Percentiles rank a stretch among this genome's conserved stretches.
phyloP scores from a whole-genome alignment of 2,888 invertebrate species.

The Drosophila mimica region DNA sequence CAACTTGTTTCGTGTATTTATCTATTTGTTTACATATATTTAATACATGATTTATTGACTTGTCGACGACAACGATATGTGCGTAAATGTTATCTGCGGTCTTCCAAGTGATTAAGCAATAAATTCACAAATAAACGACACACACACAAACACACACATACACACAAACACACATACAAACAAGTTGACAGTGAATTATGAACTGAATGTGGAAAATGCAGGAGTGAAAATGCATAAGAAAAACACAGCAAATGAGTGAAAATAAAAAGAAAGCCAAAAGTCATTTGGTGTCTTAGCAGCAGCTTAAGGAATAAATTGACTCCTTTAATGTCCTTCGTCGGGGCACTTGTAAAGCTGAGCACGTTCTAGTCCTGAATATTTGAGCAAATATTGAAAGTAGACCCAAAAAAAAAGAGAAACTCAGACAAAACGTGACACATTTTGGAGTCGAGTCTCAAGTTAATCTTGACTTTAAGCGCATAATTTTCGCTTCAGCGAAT shows the following conservation, averaged over 20 bases:
- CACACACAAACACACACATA: neutral
- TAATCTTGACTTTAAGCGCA: slow-evolving; percentile 45
- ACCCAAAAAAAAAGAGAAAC: neutral
- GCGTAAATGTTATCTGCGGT: slow-evolving; percentile 62
- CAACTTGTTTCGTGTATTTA: neutral
- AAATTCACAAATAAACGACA: slow-evolving; percentile 43
- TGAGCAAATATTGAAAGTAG: slow-evolving; percentile 65
- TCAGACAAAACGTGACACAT: slow-evolving; percentile 1
- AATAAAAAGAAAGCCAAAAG: slow-evolving; percentile 25
- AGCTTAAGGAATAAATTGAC: neutral
- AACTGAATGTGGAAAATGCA: slow-evolving; percentile 39
- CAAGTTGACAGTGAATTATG: slow-evolving; percentile 74
- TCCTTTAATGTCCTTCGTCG: neutral
- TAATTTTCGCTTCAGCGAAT: slow-evolving; percentile 49
- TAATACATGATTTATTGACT: slow-evolving; percentile 63
- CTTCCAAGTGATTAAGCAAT: slow-evolving; percentile 80
- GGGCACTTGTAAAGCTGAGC: slow-evolving; percentile 44
- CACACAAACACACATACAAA: neutral
- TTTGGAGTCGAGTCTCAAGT: slow-evolving; percentile 16
- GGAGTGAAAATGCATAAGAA: slow-evolving; percentile 34
- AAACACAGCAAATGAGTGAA: slow-evolving; percentile 16
- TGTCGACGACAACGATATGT: slow-evolving; percentile 24
- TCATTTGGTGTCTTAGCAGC: neutral
- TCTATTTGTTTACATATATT: slow-evolving; percentile 15
- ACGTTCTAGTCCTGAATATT: slow-evolving; percentile 71